Evolutionary conservation across 2,797 vertebrate genomes (phyloP).

Genomic region (Oreortyx pictus): DNA sequence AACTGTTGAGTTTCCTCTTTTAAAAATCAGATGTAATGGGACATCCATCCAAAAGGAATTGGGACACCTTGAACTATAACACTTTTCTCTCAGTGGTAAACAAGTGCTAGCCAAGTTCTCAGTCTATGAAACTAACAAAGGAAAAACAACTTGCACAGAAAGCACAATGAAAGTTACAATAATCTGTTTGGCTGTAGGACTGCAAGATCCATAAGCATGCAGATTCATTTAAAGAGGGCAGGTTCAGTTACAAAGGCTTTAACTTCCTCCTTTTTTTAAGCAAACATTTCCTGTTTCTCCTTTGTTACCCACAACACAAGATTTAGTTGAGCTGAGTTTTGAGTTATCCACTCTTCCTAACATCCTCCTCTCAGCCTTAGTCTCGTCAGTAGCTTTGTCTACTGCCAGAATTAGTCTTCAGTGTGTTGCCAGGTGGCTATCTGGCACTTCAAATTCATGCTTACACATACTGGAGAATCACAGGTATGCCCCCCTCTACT

Average conservation of each 20-base stretch:
- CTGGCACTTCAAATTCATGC: background rate
- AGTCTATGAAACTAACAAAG: background rate
- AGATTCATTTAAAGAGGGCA: background rate
- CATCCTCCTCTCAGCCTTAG: background rate
- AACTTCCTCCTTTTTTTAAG: background rate
- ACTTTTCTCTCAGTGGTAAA: background rate
- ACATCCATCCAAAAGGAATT: background rate
- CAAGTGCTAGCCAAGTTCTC: background rate
- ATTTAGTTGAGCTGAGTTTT: background rate
- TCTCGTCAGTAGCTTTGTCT: background rate
- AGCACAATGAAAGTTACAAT: background rate
- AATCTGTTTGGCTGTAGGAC: background rate
- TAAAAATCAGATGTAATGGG: background rate
- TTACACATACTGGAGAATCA: background rate
- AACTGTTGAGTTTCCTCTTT: background rate
- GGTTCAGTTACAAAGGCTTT: background rate
- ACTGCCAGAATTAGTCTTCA: background rate
- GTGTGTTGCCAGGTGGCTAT: background rate
- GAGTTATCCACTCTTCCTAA: background rate
- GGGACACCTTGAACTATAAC: background rate
- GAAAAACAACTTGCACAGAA: background rate
- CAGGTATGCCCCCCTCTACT: background rate
- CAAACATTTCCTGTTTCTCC: background rate
- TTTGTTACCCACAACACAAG: background rate
- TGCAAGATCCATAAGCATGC: background rate